phyloP scores from a whole-genome alignment of 2,888 invertebrate genomes.

The Rhagonycha fulva region DNA sequence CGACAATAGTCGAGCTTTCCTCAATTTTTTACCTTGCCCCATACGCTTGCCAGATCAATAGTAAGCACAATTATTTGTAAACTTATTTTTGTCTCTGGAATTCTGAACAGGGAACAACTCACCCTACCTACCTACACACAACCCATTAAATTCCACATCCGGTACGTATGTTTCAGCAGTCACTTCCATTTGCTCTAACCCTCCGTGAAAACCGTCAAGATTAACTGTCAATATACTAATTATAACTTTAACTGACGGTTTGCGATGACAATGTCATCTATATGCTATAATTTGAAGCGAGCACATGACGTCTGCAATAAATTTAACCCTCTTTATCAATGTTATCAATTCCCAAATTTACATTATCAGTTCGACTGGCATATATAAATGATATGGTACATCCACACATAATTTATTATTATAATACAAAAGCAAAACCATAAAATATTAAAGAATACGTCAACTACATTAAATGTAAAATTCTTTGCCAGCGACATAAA shows the following conservation, averaged over 20 bases:
- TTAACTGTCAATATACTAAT: constrained; percentile 31
- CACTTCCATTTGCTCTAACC: constrained; percentile 28
- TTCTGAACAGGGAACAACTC: constrained; percentile 16
- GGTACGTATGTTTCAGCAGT: constrained; percentile 31
- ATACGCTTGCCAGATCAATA: constrained; percentile 9
- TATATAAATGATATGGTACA: no score
- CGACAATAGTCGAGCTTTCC: neutral
- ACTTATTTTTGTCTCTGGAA: constrained; percentile 23
- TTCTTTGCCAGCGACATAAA: neutral
- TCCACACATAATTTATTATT: no score
- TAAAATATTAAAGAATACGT: neutral
- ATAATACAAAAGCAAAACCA: neutral
- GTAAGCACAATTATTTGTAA: constrained; percentile 6
- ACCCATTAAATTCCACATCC: constrained; percentile 27
- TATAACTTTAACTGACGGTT: constrained; percentile 22
- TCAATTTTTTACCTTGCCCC: constrained; percentile 14
- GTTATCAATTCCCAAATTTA: neutral
- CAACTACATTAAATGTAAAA: neutral
- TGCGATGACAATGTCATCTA: constrained; percentile 8
- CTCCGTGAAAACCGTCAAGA: constrained; percentile 24
- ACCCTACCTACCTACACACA: constrained; percentile 21
- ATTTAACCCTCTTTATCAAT: neutral
- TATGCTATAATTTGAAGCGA: neutral
- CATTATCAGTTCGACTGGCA: neutral
- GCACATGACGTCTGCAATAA: neutral